Evolutionary conservation across 1,140 invertebrate genomes (phyloP), one percentile per base, ranked within the genome.

Genomic region (Polypedilum vanderplanki): DNA sequence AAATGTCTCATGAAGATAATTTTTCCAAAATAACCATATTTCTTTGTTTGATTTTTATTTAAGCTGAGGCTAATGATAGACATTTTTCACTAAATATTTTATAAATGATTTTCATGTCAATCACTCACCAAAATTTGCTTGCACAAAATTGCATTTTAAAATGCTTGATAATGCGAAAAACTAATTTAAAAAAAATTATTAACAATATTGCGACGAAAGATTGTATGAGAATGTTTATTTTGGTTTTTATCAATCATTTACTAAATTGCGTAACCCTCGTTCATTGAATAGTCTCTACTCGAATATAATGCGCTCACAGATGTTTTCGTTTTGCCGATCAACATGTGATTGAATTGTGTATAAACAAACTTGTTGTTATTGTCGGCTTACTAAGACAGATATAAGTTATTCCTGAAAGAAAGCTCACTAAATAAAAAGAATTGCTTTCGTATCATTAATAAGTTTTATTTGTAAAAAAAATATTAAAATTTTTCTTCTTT

Each of bases 401-500:
- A n/a, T n/a, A n/a, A n/a, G n/a, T n/a, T n/a, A n/a, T n/a, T n/a
- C 15, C 41, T 46, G 46, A 12, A 57, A 57, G 1, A n/a, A 57
- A 57, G 8, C 3, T 46, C 2, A 46, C 1, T 12, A 57, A 15
- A 57, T 15, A 15, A 57, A 57, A 57, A 57, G 9, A 57, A 57
- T 15, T n/a, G n/a, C n/a, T 12, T 57, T 57, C 46, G 46, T 57
- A 57, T 57, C 46, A 57, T 57, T 57, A 57, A 57, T 57, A 57
- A 57, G 12, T 57, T 57, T 57, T 57, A 57, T 57, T 57, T n/a
- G 46, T 57, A 57, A 57, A 57, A 57, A 57, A 57, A 57, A 57
- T 57, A 57, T n/a, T 57, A n/a, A n/a, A n/a, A n/a, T 57, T 57
- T 57, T 46, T 46, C 41, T 12, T 57, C 46, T 57, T 57, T n/a